A percentile compares a stretch with the other conserved stretches of the same genome.
These are phyloP conservation scores for Luscinia megarhynchos DNA, from an alignment of 2,797 vertebrate species.

Conservation along the genomic window DNA sequence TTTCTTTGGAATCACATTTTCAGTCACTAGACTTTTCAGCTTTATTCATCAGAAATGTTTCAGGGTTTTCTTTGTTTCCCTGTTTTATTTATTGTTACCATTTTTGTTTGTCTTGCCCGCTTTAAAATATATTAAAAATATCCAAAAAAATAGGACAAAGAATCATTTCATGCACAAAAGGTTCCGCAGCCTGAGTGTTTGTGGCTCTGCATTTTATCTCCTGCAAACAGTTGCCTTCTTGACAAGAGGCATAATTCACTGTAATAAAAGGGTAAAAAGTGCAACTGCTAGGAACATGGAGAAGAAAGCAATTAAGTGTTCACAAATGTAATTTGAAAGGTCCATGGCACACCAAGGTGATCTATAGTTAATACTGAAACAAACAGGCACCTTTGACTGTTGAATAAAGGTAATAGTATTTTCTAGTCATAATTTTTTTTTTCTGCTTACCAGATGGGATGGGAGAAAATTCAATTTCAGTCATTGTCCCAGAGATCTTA, in stretches of 20 bases:
- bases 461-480: slow-evolving; percentile 2
- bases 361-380: slow-evolving; percentile 46
- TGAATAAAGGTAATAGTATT: slow-evolving; percentile 11
- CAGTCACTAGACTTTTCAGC: not conserved
- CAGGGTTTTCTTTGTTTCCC: not conserved
- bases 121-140: slow-evolving; percentile 15
- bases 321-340: slow-evolving; percentile 45
- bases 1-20: slow-evolving; percentile 1
- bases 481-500: slow-evolving; percentile 19
- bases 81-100: not conserved
- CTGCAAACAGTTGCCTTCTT: slow-evolving; percentile 18
- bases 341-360: not conserved
- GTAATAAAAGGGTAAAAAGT: slow-evolving; percentile 31
- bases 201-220: slow-evolving; percentile 21
- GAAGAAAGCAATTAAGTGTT: slow-evolving; percentile 31
- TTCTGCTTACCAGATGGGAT: not conserved
- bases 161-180: not conserved
- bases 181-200: not conserved
- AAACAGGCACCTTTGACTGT: slow-evolving; percentile 7
- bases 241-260: slow-evolving; percentile 30
- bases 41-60: not conserved
- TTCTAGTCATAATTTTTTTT: not conserved
- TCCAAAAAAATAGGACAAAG: slow-evolving; percentile 19
- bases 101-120: not conserved
- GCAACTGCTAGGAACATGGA: not conserved